Conservation (phyloP, 2,113 vertebrate species). For the Martes martes region DNA sequence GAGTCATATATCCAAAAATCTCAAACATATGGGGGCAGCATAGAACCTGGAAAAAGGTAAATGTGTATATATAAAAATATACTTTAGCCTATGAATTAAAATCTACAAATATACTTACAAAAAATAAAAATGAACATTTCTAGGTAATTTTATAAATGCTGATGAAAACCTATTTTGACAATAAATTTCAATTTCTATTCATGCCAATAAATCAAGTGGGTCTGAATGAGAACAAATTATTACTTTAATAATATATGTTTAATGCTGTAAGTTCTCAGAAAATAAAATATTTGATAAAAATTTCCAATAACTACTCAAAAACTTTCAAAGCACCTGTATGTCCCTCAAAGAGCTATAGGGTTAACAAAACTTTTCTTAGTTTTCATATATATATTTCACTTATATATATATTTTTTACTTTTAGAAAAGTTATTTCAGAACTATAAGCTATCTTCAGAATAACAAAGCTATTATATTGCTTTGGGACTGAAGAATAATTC, state of each 20-base stretch:
- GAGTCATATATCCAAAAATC: neutral
- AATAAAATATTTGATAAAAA: conserved; percentile 25
- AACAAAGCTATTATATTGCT: neutral
- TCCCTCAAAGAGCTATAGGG: neutral
- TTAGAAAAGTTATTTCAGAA: conserved; percentile 11
- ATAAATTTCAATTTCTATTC: neutral
- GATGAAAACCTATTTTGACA: neutral
- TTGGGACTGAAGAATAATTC: neutral
- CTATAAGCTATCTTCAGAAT: neutral
- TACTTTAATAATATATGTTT: neutral
- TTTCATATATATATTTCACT: neutral
- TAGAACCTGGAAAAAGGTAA: neutral
- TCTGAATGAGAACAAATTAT: neutral
- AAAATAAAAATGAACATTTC: neutral
- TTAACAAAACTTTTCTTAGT: neutral
- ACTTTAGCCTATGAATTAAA: neutral
- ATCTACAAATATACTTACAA: neutral
- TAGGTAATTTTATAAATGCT: neutral
- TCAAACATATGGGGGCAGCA: neutral
- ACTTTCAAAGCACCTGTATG: neutral
- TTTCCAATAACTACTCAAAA: neutral
- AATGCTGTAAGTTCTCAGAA: neutral
- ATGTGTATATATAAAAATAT: neutral
- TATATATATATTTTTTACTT: neutral
- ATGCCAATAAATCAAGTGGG: neutral